Evolutionary conservation across 2,113 vertebrate species (phyloP).

Genomic region (Erythrocebus patas): DNA sequence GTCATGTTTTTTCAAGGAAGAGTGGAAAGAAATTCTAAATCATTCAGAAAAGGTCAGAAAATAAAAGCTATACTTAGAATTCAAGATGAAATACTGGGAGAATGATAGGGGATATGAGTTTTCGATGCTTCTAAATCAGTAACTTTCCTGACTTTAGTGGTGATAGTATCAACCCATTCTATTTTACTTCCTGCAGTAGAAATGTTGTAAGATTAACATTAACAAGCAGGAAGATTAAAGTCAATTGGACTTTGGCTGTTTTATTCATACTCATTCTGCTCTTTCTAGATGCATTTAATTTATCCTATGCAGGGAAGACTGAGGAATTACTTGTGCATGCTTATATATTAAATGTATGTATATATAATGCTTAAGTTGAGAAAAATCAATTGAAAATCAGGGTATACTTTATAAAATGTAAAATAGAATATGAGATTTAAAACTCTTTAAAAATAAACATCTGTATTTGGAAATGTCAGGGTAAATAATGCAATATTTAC

Average conservation of each 20-base stretch:
- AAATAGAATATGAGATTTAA: not conserved
- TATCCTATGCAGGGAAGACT: not conserved
- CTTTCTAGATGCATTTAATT: not conserved
- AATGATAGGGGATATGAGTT: not conserved
- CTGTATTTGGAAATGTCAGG: not conserved
- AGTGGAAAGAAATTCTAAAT: not conserved
- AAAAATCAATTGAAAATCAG: not conserved
- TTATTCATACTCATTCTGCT: not conserved
- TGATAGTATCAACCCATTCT: not conserved
- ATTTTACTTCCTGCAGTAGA: not conserved
- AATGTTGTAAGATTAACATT: not conserved
- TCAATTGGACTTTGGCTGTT: not conserved
- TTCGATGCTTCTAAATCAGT: not conserved
- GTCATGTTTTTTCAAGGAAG: not conserved
- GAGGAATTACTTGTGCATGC: not conserved
- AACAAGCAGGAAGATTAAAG: not conserved
- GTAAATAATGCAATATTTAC: not conserved
- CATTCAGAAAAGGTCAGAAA: not conserved
- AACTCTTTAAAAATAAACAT: not conserved
- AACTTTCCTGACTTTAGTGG: not conserved
- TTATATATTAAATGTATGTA: not conserved
- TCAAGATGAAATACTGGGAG: not conserved
- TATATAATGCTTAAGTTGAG: not conserved
- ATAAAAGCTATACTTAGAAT: not conserved
- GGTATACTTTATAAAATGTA: not conserved